Base-by-base conservation (phyloP, 2,113 vertebrate species). In the Myrmophylax atrothorax region DNA sequence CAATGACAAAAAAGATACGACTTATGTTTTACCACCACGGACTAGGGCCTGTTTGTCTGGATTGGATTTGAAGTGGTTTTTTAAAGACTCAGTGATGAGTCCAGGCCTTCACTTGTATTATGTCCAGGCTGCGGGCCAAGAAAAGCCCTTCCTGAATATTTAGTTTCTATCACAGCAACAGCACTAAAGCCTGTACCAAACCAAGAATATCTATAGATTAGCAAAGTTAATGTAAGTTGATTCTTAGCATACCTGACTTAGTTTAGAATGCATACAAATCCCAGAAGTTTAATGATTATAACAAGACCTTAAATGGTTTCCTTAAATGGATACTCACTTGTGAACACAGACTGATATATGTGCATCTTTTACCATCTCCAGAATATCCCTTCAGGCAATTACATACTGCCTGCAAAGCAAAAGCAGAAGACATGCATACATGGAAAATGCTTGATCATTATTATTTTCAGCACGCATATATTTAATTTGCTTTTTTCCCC, bases 311-410 rank as follows among this genome's bases (percentile, higher is more conserved):
- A 50, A 81, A 47, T 52, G 9, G 7, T 16, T 14, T 33, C 49
- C n/a, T 56, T 13, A 29, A 63, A 46, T 17, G 35, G 1, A 8
- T 56, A 98, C 97, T 98, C 95, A 99, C 99, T 25, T 97, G 97
- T 66, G 33, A 83, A 95, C 99, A 99, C 62, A 97, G 26, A 49
- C 98, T 97, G 95, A 99, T 97, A 23, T 98, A 96, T 1, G 85
- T 92, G 95, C 99, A 99, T 63, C 7, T 95, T 88, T 96, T 98
- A 60, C 99, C 99, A 12, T 99, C 96, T 23, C 99, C 98, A 2
- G 97, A 97, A 95, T 98, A 99, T 14, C 97, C 98, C 1, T 95
- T 95, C 38, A 97, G 89, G 93, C 99, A 99, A 88, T 97, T 97
- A 37, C 99, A 99, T 24, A 83, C 97, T 6, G 98, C 98, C 99